phyloP scores from a whole-genome alignment of 1,140 invertebrate species.

The Elysia chlorotica region DNA sequence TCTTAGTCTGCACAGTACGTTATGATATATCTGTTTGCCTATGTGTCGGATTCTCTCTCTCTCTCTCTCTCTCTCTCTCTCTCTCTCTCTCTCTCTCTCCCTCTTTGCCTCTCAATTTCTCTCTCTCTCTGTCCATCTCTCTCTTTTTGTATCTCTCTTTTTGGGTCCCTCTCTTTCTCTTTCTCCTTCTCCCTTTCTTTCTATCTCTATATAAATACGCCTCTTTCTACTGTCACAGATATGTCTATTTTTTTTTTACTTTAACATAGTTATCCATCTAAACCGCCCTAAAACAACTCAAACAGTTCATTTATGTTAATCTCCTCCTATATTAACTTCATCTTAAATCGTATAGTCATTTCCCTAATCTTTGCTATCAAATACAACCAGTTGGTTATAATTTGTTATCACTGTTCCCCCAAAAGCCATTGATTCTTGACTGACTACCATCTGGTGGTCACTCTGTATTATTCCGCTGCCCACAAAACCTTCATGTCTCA shows the following conservation, averaged over 20 bases:
- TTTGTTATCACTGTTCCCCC: no score
- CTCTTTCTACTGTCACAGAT: neutral
- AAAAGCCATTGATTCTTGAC: no score
- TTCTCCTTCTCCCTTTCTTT: neutral
- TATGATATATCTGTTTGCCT: neutral
- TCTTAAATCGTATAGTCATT: no score
- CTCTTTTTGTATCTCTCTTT: no score
- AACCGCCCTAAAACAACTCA: neutral
- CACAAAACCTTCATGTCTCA: no score
- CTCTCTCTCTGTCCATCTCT: neutral
- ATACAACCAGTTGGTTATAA: no score
- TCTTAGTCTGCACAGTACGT: neutral
- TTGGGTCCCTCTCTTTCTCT: neutral
- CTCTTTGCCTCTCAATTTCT: neutral
- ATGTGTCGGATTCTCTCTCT: neutral
- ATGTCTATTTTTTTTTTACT: neutral
- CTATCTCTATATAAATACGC: neutral
- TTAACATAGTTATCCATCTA: neutral
- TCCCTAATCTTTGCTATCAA: no score
- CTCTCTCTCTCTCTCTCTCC: constrained; percentile 15
- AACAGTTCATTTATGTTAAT: neutral
- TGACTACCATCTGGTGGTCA: no score
- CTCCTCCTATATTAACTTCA: no score
- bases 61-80: constrained; percentile 13
- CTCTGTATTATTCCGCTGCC: no score